A percentile compares a stretch with the other conserved stretches of the same genome.
These are phyloP conservation scores for Rhagonycha lutea DNA, from an alignment of 2,888 invertebrate species.

Conservation along the genomic window DNA sequence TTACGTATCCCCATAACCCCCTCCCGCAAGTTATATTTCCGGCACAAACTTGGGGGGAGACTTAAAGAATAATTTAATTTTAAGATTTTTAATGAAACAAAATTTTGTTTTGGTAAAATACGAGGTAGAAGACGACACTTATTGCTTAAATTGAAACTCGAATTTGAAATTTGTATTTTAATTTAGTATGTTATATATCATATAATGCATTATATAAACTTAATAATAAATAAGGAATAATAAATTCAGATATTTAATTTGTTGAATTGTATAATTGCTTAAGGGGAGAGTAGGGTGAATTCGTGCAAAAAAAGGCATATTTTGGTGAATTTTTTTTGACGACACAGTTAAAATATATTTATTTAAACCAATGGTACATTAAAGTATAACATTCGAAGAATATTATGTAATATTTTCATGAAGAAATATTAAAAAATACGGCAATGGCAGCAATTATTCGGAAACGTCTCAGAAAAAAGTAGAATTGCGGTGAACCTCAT, in stretches of 20 bases:
- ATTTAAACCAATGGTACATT: no score
- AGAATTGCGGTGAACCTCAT: no score
- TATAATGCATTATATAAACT: not conserved
- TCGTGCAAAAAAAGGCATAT: no score
- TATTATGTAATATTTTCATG: no score
- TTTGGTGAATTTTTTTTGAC: no score
- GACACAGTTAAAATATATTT: no score
- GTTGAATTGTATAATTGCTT: not conserved
- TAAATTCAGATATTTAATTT: not conserved
- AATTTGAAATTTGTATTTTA: not conserved
- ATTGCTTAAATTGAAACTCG: not conserved
- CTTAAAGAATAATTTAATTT: constrained; percentile 1
- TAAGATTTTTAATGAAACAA: not conserved
- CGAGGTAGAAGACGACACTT: not conserved
- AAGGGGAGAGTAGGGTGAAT: no score
- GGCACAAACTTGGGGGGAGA: constrained; percentile 14
- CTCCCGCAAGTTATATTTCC: constrained; percentile 34
- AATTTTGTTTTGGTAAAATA: not conserved
- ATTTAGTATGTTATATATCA: not conserved
- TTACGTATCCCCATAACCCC: constrained; percentile 53
- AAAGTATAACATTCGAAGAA: no score
- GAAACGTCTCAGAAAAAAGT: no score
- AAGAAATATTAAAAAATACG: no score
- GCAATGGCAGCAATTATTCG: no score
- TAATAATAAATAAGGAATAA: not conserved